Percentiles rank a stretch among this genome's conserved stretches.
phyloP scores from a whole-genome alignment of 2,888 invertebrate species.

The Drosophila dives region DNA sequence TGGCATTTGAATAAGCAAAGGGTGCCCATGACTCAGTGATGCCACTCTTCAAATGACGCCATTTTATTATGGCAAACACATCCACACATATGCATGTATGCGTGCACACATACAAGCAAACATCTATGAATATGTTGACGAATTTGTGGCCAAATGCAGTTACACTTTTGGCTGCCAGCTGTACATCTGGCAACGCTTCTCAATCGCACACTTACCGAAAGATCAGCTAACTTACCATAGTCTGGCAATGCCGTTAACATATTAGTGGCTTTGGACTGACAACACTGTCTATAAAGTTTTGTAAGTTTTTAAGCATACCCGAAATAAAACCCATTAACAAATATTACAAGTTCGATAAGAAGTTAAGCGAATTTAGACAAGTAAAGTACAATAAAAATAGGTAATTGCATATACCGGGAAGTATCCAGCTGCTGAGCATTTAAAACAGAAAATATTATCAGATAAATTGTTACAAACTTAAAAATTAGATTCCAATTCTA shows the following conservation, averaged over 20 bases:
- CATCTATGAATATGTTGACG: not conserved
- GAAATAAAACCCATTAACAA: not conserved
- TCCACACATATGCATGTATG: not conserved
- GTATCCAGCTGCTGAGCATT: not conserved
- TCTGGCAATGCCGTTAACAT: not conserved
- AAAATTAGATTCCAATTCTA: not conserved
- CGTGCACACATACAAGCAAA: not conserved
- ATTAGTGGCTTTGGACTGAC: not conserved
- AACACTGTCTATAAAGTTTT: not conserved
- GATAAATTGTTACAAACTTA: not conserved
- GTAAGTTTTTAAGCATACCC: not conserved
- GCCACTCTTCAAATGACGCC: slow-evolving; percentile 46
- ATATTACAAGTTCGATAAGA: not conserved
- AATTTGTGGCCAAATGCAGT: slow-evolving; percentile 16
- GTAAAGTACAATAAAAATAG: not conserved
- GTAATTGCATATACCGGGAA: not conserved
- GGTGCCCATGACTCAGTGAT: slow-evolving; percentile 39
- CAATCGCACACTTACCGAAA: not conserved
- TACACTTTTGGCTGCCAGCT: slow-evolving; percentile 12
- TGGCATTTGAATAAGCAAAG: slow-evolving; percentile 28
- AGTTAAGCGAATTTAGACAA: too few relatives aligned
- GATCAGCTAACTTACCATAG: not conserved
- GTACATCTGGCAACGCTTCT: slow-evolving; percentile 30
- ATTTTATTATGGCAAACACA: slow-evolving; percentile 39
- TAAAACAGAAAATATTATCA: not conserved